A percentile compares a stretch with the other conserved stretches of the same genome.
These are phyloP conservation scores for Tuta absoluta DNA, from an alignment of 2,888 invertebrate species.

Conservation along the genomic window DNA sequence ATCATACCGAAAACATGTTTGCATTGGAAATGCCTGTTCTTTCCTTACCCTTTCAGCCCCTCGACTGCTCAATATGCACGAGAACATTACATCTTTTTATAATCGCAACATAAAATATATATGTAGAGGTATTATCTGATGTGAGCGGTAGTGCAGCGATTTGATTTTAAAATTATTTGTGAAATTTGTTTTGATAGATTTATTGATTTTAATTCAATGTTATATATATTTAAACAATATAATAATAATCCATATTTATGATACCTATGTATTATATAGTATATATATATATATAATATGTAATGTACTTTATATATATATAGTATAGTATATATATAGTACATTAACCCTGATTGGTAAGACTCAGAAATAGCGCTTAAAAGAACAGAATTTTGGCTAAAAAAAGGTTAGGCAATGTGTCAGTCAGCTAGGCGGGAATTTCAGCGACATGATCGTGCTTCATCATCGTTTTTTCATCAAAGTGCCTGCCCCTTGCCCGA, in stretches of 20 bases:
- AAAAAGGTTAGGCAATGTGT: conserved; percentile 74
- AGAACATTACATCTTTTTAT: conserved; percentile 49
- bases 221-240: too few species aligned
- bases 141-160: too few species aligned
- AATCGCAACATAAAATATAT: conserved; percentile 49
- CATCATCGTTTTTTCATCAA: conserved; percentile 74
- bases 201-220: too few species aligned
- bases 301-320: too few species aligned
- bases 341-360: conserved; percentile 55
- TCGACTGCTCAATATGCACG: conserved; percentile 46
- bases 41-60: conserved; percentile 46
- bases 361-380: conserved; percentile 70
- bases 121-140: too few species aligned
- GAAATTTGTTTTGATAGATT: too few species aligned
- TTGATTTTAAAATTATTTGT: too few species aligned
- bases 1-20: conserved; percentile 59
- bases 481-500: conserved; percentile 54
- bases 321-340: too few species aligned
- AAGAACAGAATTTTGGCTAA: conserved; percentile 68
- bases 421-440: conserved; percentile 66
- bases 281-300: too few species aligned
- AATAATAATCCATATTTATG: too few species aligned
- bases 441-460: conserved; percentile 69
- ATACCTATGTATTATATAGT: too few species aligned
- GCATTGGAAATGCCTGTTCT: conserved; percentile 57